Conservation (phyloP, 1,140 invertebrate species). For the Brevipalpus yothersi region DNA sequence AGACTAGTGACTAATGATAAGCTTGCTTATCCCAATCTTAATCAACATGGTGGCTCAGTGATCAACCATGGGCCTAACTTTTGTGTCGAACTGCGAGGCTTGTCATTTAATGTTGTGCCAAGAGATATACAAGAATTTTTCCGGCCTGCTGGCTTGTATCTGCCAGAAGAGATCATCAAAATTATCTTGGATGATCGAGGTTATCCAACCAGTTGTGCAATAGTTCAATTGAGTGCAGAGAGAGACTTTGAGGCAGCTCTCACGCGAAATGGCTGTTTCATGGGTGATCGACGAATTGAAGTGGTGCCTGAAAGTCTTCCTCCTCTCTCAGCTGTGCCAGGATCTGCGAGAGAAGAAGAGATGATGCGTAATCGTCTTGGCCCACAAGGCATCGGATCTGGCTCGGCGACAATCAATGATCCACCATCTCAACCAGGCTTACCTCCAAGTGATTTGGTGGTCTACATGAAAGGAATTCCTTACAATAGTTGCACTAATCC, state of each 20-base stretch:
- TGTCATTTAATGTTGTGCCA: slow-evolving; percentile 24
- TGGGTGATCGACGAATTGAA: slow-evolving; percentile 15
- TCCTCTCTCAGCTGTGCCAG: not conserved
- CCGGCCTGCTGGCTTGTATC: slow-evolving; percentile 32
- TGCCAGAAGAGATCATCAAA: slow-evolving; percentile 57
- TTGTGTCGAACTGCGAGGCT: slow-evolving; percentile 35
- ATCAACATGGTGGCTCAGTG: not conserved
- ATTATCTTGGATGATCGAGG: slow-evolving; percentile 53
- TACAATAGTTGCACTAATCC: slow-evolving; percentile 39
- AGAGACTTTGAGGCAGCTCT: slow-evolving; percentile 39
- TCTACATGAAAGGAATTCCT: slow-evolving; percentile 40
- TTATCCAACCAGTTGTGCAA: slow-evolving; percentile 46
- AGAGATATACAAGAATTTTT: slow-evolving; percentile 56
- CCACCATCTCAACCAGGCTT: not conserved
- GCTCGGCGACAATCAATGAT: not conserved
- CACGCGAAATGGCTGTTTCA: slow-evolving; percentile 22
- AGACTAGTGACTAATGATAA: too few species aligned
- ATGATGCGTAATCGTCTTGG: not conserved
- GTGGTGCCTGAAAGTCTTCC: slow-evolving; percentile 12
- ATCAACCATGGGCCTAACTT: not conserved
- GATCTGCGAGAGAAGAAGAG: not conserved
- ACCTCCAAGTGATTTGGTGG: slow-evolving; percentile 8
- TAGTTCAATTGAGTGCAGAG: slow-evolving; percentile 40
- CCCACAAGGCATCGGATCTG: not conserved
- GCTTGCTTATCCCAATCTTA: too few species aligned